Percentiles rank a stretch among this genome's conserved stretches.
These are phyloP conservation scores for Tetragonisca angustula DNA, from an alignment of 2,888 invertebrate genomes.

Conservation along the genomic window DNA sequence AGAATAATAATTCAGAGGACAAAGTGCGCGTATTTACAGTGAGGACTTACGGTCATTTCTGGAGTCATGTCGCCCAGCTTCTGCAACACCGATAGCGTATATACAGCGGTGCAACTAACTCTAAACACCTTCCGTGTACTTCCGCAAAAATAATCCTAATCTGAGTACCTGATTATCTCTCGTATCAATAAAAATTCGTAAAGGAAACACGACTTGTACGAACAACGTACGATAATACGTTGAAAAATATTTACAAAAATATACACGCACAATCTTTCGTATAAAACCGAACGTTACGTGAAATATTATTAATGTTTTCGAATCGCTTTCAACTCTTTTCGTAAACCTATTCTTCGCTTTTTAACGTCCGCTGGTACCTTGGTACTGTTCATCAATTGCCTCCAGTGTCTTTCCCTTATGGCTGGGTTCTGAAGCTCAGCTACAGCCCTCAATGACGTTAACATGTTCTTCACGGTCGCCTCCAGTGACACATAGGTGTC, in stretches of 20 bases:
- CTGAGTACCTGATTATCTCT: background rate
- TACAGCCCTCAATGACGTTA: constrained; percentile 97
- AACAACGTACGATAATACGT: background rate
- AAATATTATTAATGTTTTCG: background rate
- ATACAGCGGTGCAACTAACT: constrained; percentile 82
- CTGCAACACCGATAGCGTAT: constrained; percentile 84
- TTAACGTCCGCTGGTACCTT: constrained; percentile 87
- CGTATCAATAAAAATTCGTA: background rate
- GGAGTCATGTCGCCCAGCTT: constrained; percentile 84
- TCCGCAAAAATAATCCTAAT: background rate
- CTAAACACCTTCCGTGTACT: constrained; percentile 45
- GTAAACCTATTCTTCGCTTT: constrained; percentile 28
- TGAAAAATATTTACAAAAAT: constrained; percentile 5
- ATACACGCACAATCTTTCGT: background rate
- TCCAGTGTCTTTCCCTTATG: constrained; percentile 98
- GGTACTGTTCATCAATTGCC: constrained; percentile 97
- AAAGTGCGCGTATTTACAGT: constrained; percentile 81
- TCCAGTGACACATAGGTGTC: constrained; percentile 95
- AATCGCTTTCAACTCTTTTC: constrained; percentile 15
- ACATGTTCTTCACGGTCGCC: constrained; percentile 97
- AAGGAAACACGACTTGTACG: background rate
- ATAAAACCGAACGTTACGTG: background rate
- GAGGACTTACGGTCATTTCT: constrained; percentile 83
- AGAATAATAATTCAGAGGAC: background rate
- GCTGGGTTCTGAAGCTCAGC: constrained; percentile 98